Evolutionary conservation across 2,888 invertebrate species (phyloP).

Genomic region (Drosophila macrospina): DNA sequence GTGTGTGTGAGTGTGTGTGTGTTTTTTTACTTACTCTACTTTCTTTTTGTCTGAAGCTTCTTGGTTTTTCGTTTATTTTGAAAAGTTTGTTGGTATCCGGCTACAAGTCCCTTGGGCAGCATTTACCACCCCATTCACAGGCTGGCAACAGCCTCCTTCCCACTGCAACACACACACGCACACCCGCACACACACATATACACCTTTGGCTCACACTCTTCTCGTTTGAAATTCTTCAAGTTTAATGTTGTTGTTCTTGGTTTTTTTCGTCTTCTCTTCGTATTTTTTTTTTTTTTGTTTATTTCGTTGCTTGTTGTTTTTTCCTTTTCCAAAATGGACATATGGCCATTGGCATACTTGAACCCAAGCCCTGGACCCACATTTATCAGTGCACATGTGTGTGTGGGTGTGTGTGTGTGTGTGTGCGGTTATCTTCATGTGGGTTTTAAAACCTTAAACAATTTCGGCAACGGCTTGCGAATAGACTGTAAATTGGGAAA

Average conservation of each 20-base stretch:
- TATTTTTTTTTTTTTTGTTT: slow-evolving; percentile 18
- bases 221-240: slow-evolving; percentile 68
- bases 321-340: slow-evolving; percentile 75
- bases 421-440: slow-evolving; percentile 61
- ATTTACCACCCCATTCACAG: slow-evolving; percentile 85
- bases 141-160: slow-evolving; percentile 41
- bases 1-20: background rate
- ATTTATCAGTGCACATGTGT: slow-evolving; percentile 51
- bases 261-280: slow-evolving; percentile 10
- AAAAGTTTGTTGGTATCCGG: slow-evolving; percentile 84
- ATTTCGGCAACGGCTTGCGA: slow-evolving; percentile 79
- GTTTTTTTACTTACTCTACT: slow-evolving; percentile 8
- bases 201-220: slow-evolving; percentile 40
- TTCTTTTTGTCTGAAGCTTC: slow-evolving; percentile 48
- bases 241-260: slow-evolving; percentile 61
- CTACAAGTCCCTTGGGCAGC: slow-evolving; percentile 85
- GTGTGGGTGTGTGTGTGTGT: slow-evolving; percentile 23
- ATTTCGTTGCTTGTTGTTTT: slow-evolving; percentile 43
- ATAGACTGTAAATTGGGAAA: slow-evolving; percentile 79
- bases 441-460: slow-evolving; percentile 79
- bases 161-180: slow-evolving; percentile 10
- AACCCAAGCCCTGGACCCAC: slow-evolving; percentile 38
- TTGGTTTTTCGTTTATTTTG: slow-evolving; percentile 69
- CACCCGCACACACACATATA: slow-evolving; percentile 31
- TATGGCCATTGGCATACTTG: slow-evolving; percentile 75